These are phyloP conservation scores for Scaptomyza tumidula DNA, from an alignment of 2,888 invertebrate species.

Conservation along the genomic window DNA sequence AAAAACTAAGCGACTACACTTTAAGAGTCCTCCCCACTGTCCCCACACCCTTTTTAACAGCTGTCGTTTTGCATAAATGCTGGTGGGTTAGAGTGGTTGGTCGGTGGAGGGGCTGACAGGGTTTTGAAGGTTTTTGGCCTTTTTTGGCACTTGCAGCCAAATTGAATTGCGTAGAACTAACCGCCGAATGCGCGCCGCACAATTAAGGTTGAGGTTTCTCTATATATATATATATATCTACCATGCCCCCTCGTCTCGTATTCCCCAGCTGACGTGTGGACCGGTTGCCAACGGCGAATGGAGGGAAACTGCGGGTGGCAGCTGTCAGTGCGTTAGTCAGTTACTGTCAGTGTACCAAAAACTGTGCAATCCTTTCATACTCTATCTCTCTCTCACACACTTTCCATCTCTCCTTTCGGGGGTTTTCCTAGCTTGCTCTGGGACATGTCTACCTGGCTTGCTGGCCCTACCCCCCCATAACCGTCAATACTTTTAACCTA, in stretches of 20 bases:
- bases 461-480: neutral
- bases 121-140: neutral
- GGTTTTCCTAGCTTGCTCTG: conserved; percentile 25
- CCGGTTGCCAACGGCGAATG: neutral
- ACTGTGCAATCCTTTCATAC: conserved; percentile 7
- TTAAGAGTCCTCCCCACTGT: conserved; percentile 29
- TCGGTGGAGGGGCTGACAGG: neutral
- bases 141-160: conserved; percentile 65
- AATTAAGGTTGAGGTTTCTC: conserved; percentile 76
- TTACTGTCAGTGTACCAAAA: conserved; percentile 64
- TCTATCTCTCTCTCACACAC: too few relatives aligned
- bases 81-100: neutral
- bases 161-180: conserved; percentile 79
- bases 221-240: conserved; percentile 16
- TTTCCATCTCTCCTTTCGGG: neutral
- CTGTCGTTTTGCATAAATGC: conserved; percentile 65
- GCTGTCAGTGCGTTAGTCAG: conserved; percentile 79
- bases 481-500: neutral
- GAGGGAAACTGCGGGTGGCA: conserved; percentile 69
- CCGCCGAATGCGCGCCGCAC: conserved; percentile 79
- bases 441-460: conserved; percentile 52
- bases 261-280: conserved; percentile 30
- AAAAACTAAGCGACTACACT: conserved; percentile 28
- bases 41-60: neutral
- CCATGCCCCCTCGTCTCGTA: neutral